These are phyloP conservation scores for Miniopterus natalensis DNA, from an alignment of 2,113 vertebrate genomes.

Conservation along the genomic window DNA sequence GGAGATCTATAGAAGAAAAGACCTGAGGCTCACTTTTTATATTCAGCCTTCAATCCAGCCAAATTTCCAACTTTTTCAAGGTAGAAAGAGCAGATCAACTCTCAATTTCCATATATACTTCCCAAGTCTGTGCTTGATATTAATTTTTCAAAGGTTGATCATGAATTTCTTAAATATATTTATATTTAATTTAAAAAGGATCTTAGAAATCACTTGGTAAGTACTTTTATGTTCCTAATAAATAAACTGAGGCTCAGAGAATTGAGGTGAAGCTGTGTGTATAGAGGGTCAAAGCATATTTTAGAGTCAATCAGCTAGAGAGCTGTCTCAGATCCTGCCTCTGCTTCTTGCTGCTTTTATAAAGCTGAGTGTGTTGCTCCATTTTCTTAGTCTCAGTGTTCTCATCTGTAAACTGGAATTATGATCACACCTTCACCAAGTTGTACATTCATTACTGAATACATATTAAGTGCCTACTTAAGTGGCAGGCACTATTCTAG, in stretches of 20 bases:
- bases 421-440: background rate
- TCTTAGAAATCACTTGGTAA: background rate
- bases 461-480: background rate
- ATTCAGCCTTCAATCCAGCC: background rate
- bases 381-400: background rate
- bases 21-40: background rate
- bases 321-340: background rate
- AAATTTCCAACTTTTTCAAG: background rate
- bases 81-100: background rate
- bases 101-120: background rate
- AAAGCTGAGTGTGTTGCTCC: background rate
- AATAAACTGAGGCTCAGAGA: background rate
- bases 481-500: background rate
- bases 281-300: background rate
- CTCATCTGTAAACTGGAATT: background rate
- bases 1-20: background rate
- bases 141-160: background rate
- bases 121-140: background rate
- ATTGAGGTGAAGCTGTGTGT: background rate
- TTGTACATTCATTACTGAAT: background rate
- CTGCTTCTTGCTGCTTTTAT: background rate
- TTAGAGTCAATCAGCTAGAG: background rate
- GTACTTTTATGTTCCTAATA: background rate
- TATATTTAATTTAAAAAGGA: background rate
- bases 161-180: background rate